A percentile compares a stretch with the other conserved stretches of the same genome.
Evolutionary conservation across 2,888 invertebrate species (phyloP).

Genomic region (Nudaria mundana): DNA sequence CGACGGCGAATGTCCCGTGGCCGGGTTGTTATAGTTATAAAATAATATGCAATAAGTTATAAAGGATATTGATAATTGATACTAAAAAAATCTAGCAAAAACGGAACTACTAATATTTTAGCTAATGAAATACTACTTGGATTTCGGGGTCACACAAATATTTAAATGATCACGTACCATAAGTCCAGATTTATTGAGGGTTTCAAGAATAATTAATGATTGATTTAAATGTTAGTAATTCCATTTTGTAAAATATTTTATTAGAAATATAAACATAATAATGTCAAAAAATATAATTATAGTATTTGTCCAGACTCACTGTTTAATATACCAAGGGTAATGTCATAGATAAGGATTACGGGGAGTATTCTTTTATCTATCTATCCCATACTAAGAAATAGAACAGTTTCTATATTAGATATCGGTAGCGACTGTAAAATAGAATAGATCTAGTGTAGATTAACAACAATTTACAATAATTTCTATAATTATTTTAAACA

Average conservation of each 20-base stretch:
- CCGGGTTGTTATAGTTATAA: too few species aligned
- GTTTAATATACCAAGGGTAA: too few species aligned
- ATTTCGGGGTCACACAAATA: slow-evolving; percentile 45
- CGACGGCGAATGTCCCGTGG: too few species aligned
- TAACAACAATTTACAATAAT: too few species aligned
- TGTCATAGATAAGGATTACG: too few species aligned
- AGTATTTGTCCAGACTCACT: slow-evolving; percentile 4
- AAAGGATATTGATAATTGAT: too few species aligned
- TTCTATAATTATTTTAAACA: background rate
- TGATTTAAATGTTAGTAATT: slow-evolving; percentile 60
- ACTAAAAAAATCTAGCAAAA: slow-evolving; percentile 29
- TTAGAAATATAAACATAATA: slow-evolving; percentile 12
- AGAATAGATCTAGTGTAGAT: too few species aligned
- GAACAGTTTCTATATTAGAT: too few species aligned
- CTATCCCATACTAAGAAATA: slow-evolving; percentile 3
- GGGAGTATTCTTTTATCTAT: background rate
- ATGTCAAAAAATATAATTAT: background rate
- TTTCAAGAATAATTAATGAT: background rate
- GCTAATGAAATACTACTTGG: slow-evolving; percentile 35
- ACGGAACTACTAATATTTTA: slow-evolving; percentile 65
- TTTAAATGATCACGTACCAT: slow-evolving; percentile 42
- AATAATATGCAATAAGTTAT: too few species aligned
- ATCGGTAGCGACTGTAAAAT: too few species aligned
- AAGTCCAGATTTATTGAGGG: background rate
- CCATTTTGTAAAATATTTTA: slow-evolving; percentile 51